These are phyloP conservation scores for Onychostruthus taczanowskii DNA, from an alignment of 2,113 vertebrate species.

Conservation along the genomic window DNA sequence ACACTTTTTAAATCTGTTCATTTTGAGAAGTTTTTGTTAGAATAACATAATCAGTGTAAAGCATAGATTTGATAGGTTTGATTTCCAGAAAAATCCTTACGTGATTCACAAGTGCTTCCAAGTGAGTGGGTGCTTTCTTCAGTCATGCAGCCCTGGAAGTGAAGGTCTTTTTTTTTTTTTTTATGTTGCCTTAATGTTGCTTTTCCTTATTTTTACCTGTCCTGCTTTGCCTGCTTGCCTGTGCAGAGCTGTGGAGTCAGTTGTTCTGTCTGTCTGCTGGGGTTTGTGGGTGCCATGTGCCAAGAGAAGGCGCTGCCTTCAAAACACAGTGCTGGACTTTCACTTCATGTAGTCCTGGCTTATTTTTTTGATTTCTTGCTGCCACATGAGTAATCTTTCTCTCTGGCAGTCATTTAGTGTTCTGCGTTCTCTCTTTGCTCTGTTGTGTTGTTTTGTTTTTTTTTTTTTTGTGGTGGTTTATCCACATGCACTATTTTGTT, in stretches of 20 bases:
- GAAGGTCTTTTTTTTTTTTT: background rate
- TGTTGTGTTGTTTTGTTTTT: too few relatives aligned
- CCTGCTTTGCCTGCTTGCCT: background rate
- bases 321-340: background rate
- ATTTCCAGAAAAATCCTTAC: background rate
- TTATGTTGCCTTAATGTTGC: background rate
- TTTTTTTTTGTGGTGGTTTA: background rate
- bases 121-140: background rate
- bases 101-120: background rate
- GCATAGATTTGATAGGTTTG: background rate
- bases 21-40: background rate
- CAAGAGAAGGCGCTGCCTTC: background rate
- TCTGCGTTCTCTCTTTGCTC: background rate
- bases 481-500: accelerated
- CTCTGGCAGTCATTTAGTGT: background rate
- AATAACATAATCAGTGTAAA: background rate
- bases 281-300: background rate
- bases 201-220: background rate
- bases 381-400: background rate
- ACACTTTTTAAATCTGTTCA: background rate
- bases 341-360: background rate
- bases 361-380: background rate
- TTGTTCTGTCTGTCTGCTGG: background rate
- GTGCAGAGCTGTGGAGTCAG: background rate
- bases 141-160: background rate